Evolutionary conservation across 2,113 vertebrate species (phyloP).

Genomic region (Eptesicus fuscus): DNA sequence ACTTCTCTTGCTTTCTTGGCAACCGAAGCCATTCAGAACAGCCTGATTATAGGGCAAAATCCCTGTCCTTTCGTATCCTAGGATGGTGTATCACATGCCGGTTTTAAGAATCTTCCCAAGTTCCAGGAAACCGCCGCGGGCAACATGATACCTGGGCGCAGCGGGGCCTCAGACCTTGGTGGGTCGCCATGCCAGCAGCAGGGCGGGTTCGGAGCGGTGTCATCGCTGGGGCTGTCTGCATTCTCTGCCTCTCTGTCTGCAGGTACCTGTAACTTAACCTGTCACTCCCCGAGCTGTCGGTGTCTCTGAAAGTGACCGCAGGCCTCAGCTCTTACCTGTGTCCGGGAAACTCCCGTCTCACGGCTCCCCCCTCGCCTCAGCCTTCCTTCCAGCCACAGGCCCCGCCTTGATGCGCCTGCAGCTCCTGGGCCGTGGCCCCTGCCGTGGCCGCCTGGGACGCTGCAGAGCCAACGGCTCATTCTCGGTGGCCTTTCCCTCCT

Average conservation of each 20-base stretch:
- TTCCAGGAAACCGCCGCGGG: neutral
- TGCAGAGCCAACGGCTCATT: neutral
- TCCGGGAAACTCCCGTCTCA: neutral
- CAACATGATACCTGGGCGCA: neutral
- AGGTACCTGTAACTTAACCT: too few species aligned
- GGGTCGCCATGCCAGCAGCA: neutral
- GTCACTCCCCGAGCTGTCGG: fast-evolving
- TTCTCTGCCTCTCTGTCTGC: neutral
- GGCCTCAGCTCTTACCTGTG: neutral
- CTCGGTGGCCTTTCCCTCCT: neutral
- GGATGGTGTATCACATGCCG: neutral
- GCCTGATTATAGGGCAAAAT: neutral
- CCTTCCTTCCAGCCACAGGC: neutral
- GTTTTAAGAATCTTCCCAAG: neutral
- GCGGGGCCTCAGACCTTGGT: neutral
- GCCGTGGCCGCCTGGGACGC: neutral
- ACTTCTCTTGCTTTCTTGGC: neutral
- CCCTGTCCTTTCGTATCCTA: neutral
- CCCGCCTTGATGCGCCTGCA: too few species aligned
- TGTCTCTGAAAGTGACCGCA: neutral
- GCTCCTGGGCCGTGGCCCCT: neutral
- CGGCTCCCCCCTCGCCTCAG: neutral
- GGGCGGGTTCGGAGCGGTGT: neutral
- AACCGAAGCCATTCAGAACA: neutral
- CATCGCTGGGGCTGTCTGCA: too few species aligned